Evolutionary conservation across 2,797 vertebrate species (phyloP).

Genomic region (Oophaga sylvatica): DNA sequence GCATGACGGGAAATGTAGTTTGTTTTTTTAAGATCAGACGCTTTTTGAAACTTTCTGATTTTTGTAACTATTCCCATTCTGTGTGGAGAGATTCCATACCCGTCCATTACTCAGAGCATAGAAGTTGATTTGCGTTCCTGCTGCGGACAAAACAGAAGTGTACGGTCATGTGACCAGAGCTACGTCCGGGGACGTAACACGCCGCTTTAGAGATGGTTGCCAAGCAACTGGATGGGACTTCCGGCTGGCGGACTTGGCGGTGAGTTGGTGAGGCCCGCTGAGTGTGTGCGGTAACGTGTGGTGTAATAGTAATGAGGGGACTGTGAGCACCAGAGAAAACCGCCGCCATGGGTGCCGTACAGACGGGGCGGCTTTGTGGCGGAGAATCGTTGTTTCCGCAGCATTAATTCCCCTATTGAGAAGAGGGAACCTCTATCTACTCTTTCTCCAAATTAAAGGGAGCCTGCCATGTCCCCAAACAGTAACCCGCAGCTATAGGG

Average conservation of each 20-base stretch:
- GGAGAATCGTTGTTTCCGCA: too few relatives aligned
- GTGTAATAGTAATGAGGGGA: too few relatives aligned
- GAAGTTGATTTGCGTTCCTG: too few relatives aligned
- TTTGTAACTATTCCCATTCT: not conserved
- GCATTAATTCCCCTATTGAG: too few relatives aligned
- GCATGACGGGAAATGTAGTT: conserved; percentile 62
- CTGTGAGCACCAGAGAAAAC: too few relatives aligned
- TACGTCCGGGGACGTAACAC: not conserved
- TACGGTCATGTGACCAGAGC: not conserved
- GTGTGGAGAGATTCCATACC: not conserved
- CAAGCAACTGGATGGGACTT: conserved; percentile 13
- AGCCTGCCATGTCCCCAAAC: too few relatives aligned
- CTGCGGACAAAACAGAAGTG: too few relatives aligned
- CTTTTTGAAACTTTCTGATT: not conserved
- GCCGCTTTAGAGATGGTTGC: conserved; percentile 40
- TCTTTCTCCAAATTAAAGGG: too few relatives aligned
- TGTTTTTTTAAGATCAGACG: not conserved
- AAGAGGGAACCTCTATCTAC: too few relatives aligned
- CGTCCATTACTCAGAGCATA: not conserved
- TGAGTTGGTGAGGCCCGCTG: not conserved
- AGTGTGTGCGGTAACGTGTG: not conserved
- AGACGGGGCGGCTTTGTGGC: too few relatives aligned
- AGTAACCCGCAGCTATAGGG: too few relatives aligned
- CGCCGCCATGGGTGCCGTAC: too few relatives aligned
- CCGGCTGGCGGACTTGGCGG: not conserved